Conservation (phyloP, 2,888 invertebrate genomes). For the Drosophila siamana region DNA sequence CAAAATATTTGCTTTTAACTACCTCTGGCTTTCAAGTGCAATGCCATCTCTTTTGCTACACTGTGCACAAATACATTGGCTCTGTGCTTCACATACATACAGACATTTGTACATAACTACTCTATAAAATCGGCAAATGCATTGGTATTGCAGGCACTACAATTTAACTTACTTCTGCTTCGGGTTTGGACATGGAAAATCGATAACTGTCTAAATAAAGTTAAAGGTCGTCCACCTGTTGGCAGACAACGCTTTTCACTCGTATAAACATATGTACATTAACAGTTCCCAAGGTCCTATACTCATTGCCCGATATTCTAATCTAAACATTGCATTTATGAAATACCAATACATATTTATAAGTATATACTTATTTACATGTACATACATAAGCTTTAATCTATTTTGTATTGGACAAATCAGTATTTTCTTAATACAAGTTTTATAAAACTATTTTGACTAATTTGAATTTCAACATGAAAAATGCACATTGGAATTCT, state of each 20-base stretch:
- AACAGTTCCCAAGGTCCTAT: not conserved
- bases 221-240: slow-evolving; percentile 66
- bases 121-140: not conserved
- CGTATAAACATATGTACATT: not conserved
- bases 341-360: no score
- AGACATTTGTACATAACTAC: not conserved
- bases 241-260: slow-evolving; percentile 46
- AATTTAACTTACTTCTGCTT: slow-evolving; percentile 1
- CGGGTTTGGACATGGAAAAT: slow-evolving; percentile 40
- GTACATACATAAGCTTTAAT: no score
- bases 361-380: no score
- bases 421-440: no score
- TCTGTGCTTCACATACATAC: not conserved
- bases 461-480: no score
- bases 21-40: slow-evolving; percentile 61
- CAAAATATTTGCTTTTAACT: slow-evolving; percentile 49
- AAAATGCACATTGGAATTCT: no score
- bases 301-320: not conserved
- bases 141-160: slow-evolving; percentile 6
- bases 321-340: not conserved
- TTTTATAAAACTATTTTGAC: no score
- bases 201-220: slow-evolving; percentile 52
- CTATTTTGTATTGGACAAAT: no score
- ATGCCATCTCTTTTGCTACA: slow-evolving; percentile 36
- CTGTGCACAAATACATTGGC: slow-evolving; percentile 37